Base-by-base conservation (phyloP, 2,888 invertebrate genomes). In the Acrobasis suavella region DNA sequence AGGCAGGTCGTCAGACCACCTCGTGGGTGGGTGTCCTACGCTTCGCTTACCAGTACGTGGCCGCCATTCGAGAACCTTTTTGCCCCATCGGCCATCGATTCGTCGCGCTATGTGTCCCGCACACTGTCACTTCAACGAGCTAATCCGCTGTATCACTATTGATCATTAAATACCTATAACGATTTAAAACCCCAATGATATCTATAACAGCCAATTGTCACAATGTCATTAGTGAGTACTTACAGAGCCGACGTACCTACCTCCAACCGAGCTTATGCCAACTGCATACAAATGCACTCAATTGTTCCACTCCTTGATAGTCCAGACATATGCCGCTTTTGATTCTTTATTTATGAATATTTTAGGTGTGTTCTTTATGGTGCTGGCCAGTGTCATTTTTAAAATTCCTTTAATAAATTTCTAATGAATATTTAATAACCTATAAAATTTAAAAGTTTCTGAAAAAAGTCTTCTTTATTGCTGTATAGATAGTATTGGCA, bases 221-320 rank as follows among this genome's bases (percentile, higher is more conserved):
- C 59, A 64, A 63, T 65, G 64, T 66, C 68, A 69, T 71, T 72
- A 77, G 72, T 72, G 72, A 69, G 74, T 66, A 66, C 72, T 72
- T 72, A 71, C 60, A 66, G 60, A 22, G 56, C 56, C 56, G 56
- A 56, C 56, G 56, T 58, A 50, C 58, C 50, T 59, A 50, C 59
- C 59, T 59, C 59, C 59, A 59, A 15, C 15, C 50, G 64, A 60
- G 56, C 50, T 50, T 62, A 61, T 69, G 77, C 71, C 75, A 62
- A 65, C 52, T 63, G 80, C 73, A 81, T 81, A 81, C 76, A 72
- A 80, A 80, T 73, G 62, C 65, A 61, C 37, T 38, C 37, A 68
- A 71, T 72, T 73, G 76, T 70, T 62, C 69, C 52, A 55, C 54
- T 58, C 62, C 64, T 67, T 65, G 67, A 63, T 63, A 66, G 67